phyloP scores from a whole-genome alignment of 2,797 vertebrate genomes.

The Triplophysa yarkandensis region DNA sequence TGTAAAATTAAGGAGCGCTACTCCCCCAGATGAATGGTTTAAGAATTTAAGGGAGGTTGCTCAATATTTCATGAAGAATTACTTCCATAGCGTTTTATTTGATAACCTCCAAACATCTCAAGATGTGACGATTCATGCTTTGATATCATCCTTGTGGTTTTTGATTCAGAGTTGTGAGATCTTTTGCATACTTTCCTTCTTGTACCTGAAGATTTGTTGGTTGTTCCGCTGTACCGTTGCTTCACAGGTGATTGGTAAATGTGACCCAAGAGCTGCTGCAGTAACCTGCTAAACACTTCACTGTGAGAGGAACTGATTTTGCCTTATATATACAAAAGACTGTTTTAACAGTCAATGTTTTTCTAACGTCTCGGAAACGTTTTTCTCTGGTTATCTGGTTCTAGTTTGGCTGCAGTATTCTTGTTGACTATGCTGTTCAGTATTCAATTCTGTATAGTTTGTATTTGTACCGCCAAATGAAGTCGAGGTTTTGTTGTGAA shows the following conservation, averaged over 20 bases:
- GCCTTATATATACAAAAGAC: conserved; percentile 81
- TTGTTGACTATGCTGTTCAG: conserved; percentile 50
- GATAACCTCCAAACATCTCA: conserved; percentile 32
- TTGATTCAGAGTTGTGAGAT: too few species aligned
- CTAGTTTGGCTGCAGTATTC: conserved; percentile 48
- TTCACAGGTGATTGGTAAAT: conserved; percentile 46
- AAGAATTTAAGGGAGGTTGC: conserved; percentile 71
- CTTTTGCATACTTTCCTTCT: conserved; percentile 34
- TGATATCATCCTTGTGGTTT: neutral
- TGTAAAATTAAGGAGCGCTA: conserved; percentile 76
- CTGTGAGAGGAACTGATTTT: conserved; percentile 87
- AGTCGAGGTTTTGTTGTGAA: conserved; percentile 40
- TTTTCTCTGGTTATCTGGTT: conserved; percentile 65
- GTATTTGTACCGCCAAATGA: conserved; percentile 46
- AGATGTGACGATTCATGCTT: neutral
- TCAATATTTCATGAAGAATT: conserved; percentile 50
- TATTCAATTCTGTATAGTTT: conserved; percentile 49
- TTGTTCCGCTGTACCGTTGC: conserved; percentile 30
- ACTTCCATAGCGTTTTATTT: conserved; percentile 4
- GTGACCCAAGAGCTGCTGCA: conserved; percentile 53
- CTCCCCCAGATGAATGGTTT: conserved; percentile 79
- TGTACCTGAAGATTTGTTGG: conserved; percentile 31
- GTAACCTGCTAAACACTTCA: conserved; percentile 76
- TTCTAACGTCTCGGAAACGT: conserved; percentile 78
- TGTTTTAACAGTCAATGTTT: conserved; percentile 80